A percentile compares a stretch with the other conserved stretches of the same genome.
phyloP scores from a whole-genome alignment of 2,797 vertebrate genomes.

The Sebastes variabilis region DNA sequence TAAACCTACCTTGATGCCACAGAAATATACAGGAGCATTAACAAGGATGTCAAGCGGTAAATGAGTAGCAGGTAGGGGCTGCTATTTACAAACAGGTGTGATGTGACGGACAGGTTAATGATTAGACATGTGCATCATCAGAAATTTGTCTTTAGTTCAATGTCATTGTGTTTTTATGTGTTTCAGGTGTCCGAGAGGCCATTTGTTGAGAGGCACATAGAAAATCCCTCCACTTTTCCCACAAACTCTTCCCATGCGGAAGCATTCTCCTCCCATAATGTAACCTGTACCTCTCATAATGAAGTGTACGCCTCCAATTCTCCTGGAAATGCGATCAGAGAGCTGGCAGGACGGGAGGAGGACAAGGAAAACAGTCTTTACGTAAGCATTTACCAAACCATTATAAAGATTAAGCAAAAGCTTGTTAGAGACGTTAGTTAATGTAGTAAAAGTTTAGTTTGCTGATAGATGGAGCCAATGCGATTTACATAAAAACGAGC shows the following conservation, averaged over 20 bases:
- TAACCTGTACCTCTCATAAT: not conserved
- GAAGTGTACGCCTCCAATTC: not conserved
- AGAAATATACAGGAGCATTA: not conserved
- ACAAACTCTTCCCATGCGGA: not conserved
- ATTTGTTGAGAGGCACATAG: conserved; percentile 55
- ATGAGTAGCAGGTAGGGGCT: not conserved
- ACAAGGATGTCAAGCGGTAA: not conserved
- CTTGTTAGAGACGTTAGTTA: not conserved
- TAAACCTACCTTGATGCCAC: not conserved
- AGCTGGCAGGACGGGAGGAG: not conserved
- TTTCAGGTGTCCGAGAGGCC: conserved; percentile 53
- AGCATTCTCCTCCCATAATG: not conserved
- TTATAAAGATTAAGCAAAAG: not conserved
- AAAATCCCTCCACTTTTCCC: conserved; percentile 2
- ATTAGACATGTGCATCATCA: not conserved
- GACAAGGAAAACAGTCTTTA: not conserved
- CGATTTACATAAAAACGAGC: too few species aligned
- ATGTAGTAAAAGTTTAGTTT: not conserved
- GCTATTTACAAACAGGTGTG: not conserved
- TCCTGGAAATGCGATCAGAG: not conserved
- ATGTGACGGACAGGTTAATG: not conserved
- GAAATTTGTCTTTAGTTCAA: not conserved
- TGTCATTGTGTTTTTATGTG: not conserved
- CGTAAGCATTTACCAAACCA: not conserved
- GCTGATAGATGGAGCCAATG: not conserved